Conservation (phyloP, 2,888 invertebrate genomes). For the Elgonia sp. region DNA sequence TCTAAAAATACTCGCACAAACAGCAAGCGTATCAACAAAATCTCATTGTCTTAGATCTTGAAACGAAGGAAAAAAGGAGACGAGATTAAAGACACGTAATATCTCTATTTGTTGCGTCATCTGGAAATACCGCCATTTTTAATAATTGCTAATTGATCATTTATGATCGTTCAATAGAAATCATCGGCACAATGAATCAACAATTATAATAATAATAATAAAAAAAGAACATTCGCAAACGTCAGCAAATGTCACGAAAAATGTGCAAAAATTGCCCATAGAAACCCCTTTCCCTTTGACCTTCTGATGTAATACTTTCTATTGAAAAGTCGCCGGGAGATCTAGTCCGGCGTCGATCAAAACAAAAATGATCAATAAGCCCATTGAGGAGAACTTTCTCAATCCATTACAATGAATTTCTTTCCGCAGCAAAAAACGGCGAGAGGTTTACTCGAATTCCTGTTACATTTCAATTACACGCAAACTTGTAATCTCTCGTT, state of each 20-base stretch:
- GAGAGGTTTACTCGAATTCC: constrained; percentile 59
- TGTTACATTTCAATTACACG: constrained; percentile 74
- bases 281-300: constrained; percentile 46
- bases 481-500: constrained; percentile 71
- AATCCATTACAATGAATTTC: constrained; percentile 68
- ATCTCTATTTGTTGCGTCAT: too few relatives aligned
- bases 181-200: too few relatives aligned
- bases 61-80: too few relatives aligned
- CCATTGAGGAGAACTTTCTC: constrained; percentile 58
- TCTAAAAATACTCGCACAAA: too few relatives aligned
- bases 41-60: too few relatives aligned
- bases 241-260: not conserved
- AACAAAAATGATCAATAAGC: constrained; percentile 63
- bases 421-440: constrained; percentile 47
- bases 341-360: constrained; percentile 49
- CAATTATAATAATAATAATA: too few relatives aligned
- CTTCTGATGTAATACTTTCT: constrained; percentile 71
- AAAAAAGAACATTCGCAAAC: too few relatives aligned
- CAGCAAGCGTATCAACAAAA: too few relatives aligned
- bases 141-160: too few relatives aligned
- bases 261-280: not conserved
- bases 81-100: too few relatives aligned
- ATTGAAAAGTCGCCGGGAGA: constrained; percentile 56
- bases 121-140: too few relatives aligned
- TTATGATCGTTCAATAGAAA: too few relatives aligned